Conservation (phyloP, 2,113 vertebrate species). For the Pachycephala philippinensis region DNA sequence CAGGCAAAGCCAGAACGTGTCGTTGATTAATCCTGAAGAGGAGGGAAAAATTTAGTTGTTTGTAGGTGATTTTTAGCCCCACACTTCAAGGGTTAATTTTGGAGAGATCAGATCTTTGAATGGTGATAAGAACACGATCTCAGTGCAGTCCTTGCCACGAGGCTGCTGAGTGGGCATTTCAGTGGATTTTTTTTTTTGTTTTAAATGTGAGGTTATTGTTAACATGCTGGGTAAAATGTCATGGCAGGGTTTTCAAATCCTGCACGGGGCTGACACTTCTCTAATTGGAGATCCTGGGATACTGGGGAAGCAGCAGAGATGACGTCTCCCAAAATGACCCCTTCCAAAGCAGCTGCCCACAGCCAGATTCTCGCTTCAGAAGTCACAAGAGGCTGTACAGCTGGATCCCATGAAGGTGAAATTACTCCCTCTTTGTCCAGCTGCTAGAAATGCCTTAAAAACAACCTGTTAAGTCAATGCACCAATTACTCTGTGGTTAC, state of each 20-base stretch:
- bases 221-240: not conserved
- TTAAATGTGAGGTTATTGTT: not conserved
- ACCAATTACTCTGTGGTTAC: not conserved
- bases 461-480: not conserved
- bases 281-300: not conserved
- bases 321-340: not conserved
- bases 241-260: not conserved
- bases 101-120: not conserved
- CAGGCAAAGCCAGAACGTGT: not conserved
- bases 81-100: not conserved
- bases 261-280: not conserved
- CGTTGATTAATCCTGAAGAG: not conserved
- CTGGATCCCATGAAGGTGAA: not conserved
- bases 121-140: not conserved
- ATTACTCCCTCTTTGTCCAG: not conserved
- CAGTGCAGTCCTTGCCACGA: not conserved
- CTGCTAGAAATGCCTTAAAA: not conserved
- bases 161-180: not conserved
- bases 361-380: not conserved
- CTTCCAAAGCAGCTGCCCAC: not conserved
- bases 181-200: not conserved
- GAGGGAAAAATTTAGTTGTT: accelerated
- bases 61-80: not conserved
- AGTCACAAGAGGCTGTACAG: not conserved
- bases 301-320: not conserved